Conservation (phyloP, 2,888 invertebrate genomes). For the Pristionchus exspectatus region DNA sequence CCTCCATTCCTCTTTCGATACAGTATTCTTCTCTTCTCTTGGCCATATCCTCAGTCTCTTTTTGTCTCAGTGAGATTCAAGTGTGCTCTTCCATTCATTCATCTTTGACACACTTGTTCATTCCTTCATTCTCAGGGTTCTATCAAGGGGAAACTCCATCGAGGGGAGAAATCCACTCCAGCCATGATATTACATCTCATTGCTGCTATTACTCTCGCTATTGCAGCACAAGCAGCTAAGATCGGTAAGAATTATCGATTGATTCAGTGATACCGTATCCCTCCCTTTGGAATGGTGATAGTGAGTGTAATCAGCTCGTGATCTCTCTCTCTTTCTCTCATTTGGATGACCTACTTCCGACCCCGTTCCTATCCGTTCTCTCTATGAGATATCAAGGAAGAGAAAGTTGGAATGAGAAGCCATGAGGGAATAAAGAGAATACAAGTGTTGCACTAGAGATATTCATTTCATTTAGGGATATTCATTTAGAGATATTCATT, state of each 20-base stretch:
- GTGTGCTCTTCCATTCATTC: background rate
- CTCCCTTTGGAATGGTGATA: background rate
- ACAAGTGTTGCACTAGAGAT: background rate
- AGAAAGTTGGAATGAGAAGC: conserved; percentile 23
- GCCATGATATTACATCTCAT: background rate
- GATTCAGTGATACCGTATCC: background rate
- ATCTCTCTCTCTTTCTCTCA: background rate
- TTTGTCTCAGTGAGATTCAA: background rate
- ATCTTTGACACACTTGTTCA: conserved; percentile 15
- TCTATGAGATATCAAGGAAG: background rate
- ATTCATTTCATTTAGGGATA: no score
- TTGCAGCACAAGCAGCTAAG: conserved; percentile 14
- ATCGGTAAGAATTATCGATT: conserved; percentile 28
- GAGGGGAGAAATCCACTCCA: background rate
- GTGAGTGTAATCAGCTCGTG: background rate
- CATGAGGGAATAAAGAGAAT: background rate
- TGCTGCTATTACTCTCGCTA: conserved; percentile 6
- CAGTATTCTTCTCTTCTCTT: conserved; percentile 50
- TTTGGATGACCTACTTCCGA: background rate
- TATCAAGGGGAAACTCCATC: background rate
- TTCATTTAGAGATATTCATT: background rate
- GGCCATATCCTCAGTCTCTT: background rate
- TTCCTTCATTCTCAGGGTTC: background rate
- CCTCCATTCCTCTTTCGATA: conserved; percentile 43
- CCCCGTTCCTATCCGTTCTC: conserved; percentile 30